phyloP scores from a whole-genome alignment of 2,888 invertebrate species.

The Apotomis capreana region DNA sequence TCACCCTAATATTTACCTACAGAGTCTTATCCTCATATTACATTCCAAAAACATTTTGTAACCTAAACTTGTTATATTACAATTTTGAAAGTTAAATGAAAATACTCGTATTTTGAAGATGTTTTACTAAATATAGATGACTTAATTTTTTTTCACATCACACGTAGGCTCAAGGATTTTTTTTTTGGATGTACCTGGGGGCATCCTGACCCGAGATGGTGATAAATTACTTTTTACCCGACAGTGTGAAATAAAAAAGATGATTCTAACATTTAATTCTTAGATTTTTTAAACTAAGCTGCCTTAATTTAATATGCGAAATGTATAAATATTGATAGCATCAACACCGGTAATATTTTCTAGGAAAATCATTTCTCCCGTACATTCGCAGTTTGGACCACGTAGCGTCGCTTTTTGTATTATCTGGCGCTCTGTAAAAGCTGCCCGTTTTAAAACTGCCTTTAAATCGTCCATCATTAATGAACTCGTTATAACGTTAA shows the following conservation, averaged over 20 bases:
- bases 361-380: neutral
- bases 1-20: constrained; percentile 63
- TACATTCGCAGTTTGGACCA: constrained; percentile 21
- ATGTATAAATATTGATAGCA: neutral
- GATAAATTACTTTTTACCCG: no score
- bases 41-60: constrained; percentile 53
- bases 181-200: no score
- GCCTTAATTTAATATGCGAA: neutral
- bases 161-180: no score
- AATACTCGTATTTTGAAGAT: no score
- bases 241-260: no score
- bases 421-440: constrained; percentile 50
- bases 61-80: neutral
- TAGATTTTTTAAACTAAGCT: neutral
- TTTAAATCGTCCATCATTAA: constrained; percentile 62
- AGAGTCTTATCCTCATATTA: constrained; percentile 73
- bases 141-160: no score
- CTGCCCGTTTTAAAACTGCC: constrained; percentile 51
- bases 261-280: neutral
- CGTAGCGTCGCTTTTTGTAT: constrained; percentile 40
- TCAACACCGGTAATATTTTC: constrained; percentile 1
- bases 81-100: no score
- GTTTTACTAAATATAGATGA: no score
- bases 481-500: constrained; percentile 78
- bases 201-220: no score